Conservation (phyloP, 2,888 invertebrate genomes). For the Nomada lathburiana region DNA sequence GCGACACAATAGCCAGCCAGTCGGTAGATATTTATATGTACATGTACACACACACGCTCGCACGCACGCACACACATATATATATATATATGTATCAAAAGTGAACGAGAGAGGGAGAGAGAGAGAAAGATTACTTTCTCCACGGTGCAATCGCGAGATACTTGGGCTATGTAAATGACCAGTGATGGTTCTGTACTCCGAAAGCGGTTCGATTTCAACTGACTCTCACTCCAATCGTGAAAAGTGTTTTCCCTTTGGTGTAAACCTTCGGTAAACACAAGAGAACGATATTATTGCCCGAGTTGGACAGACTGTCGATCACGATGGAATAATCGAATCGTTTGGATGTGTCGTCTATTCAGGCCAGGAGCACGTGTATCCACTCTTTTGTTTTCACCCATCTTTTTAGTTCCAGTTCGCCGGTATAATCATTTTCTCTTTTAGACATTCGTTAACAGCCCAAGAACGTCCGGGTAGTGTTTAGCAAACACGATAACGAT, state of each 20-base stretch:
- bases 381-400: background rate
- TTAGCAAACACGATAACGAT: background rate
- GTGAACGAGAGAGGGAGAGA: background rate
- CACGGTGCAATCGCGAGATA: slow-evolving; percentile 54
- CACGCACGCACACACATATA: background rate
- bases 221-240: slow-evolving; percentile 1
- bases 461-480: background rate
- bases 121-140: slow-evolving; percentile 73
- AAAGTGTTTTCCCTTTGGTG: background rate
- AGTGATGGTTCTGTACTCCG: slow-evolving; percentile 10
- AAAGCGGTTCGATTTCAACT: slow-evolving; percentile 46
- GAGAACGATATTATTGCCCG: background rate
- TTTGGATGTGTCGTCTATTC: slow-evolving; percentile 33
- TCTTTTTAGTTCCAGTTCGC: background rate
- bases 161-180: slow-evolving; percentile 1
- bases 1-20: slow-evolving; percentile 73
- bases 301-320: background rate
- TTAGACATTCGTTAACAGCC: background rate
- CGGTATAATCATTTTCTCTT: background rate
- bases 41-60: background rate
- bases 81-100: background rate
- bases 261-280: background rate
- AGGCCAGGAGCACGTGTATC: slow-evolving; percentile 31
- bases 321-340: background rate
- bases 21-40: slow-evolving; percentile 19